phyloP scores from a whole-genome alignment of 92 coral and sea anemone genomes.

The Siderastrea siderea region DNA sequence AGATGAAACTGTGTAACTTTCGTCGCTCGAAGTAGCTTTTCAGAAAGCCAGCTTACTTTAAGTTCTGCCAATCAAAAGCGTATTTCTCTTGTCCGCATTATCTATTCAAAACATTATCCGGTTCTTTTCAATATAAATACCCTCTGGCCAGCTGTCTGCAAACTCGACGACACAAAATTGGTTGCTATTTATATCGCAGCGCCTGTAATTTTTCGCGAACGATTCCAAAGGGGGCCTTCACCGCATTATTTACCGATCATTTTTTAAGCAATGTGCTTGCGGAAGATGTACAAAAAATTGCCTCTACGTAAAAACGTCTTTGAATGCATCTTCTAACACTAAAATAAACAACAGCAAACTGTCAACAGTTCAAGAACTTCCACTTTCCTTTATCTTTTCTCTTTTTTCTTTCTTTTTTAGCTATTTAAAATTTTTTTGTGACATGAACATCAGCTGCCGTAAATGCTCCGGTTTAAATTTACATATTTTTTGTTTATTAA shows the following conservation, averaged over 20 bases:
- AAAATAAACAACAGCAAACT: no score
- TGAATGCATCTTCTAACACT: no score
- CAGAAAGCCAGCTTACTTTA: slow-evolving; percentile 9
- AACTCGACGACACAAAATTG: background rate
- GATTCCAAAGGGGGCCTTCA: background rate
- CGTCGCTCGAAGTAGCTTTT: slow-evolving; percentile 21
- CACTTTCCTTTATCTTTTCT: no score
- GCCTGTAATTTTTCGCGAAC: background rate
- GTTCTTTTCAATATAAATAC: background rate
- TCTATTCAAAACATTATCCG: slow-evolving; percentile 26
- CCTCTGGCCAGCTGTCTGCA: slow-evolving; percentile 20
- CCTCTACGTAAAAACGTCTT: no score
- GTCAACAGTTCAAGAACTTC: no score
- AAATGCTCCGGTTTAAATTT: no score
- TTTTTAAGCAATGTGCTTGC: no score
- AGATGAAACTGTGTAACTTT: background rate
- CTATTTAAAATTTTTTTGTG: no score
- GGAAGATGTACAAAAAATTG: no score
- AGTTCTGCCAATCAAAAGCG: slow-evolving; percentile 35
- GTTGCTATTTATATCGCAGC: background rate
- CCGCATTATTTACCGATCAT: background rate
- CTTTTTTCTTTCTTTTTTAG: no score
- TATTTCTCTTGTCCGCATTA: background rate
- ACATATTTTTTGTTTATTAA: no score
- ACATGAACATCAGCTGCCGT: no score